These are phyloP conservation scores for Bubo bubo DNA, from an alignment of 2,113 vertebrate genomes.

Conservation along the genomic window DNA sequence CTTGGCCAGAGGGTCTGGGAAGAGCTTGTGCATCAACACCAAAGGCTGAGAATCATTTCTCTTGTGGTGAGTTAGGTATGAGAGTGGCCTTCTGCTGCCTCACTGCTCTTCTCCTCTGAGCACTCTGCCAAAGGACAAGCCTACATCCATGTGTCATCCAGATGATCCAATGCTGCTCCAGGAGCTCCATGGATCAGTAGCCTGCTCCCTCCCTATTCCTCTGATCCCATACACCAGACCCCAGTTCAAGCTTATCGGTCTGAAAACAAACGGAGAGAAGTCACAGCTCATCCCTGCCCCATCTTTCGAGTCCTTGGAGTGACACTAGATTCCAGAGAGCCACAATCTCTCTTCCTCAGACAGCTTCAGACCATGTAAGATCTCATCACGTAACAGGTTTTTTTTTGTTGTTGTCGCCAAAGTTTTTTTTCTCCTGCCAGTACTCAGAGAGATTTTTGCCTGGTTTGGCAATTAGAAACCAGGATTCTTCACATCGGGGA, in stretches of 20 bases:
- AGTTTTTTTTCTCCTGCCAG: neutral
- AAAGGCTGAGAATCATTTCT: neutral
- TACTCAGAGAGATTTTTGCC: neutral
- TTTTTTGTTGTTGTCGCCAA: neutral
- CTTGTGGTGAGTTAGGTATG: neutral
- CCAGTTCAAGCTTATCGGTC: neutral
- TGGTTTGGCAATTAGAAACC: neutral
- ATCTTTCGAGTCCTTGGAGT: neutral
- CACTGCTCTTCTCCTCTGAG: neutral
- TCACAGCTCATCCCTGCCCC: constrained; percentile 23
- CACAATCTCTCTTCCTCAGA: neutral
- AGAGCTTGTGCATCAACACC: neutral
- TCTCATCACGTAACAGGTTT: neutral
- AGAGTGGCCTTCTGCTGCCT: constrained; percentile 25
- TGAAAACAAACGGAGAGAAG: neutral
- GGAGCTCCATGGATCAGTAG: constrained; percentile 47
- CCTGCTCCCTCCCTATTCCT: constrained; percentile 23
- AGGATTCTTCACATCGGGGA: neutral
- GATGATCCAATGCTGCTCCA: constrained; percentile 50
- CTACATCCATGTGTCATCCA: constrained; percentile 48
- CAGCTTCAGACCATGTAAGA: neutral
- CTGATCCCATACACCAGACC: constrained; percentile 45
- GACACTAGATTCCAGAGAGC: neutral
- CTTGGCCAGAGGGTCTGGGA: neutral
- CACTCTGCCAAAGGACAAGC: constrained; percentile 30